Percentiles rank a stretch among this genome's conserved stretches.
These are phyloP conservation scores for Coregonus clupeaformis DNA, from an alignment of 2,113 vertebrate genomes.

Conservation along the genomic window DNA sequence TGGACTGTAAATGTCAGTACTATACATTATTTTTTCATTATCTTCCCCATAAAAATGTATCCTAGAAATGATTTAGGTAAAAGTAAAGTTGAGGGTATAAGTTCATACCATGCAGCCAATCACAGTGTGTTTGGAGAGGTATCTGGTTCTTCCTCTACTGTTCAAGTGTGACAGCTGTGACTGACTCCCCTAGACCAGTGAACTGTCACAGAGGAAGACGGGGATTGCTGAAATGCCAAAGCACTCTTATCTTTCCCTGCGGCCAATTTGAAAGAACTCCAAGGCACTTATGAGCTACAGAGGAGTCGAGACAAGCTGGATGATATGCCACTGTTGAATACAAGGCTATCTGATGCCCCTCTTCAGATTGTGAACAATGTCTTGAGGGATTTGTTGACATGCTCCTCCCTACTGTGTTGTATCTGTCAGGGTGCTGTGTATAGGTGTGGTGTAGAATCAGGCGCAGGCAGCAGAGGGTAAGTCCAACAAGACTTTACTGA, in stretches of 20 bases:
- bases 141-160: constrained; percentile 31
- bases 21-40: too few species aligned
- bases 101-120: neutral
- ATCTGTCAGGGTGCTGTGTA: too few species aligned
- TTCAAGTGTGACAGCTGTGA: constrained; percentile 51
- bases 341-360: constrained; percentile 54
- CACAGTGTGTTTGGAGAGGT: neutral
- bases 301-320: constrained; percentile 9
- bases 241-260: constrained; percentile 33
- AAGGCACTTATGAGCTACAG: constrained; percentile 45
- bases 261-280: constrained; percentile 57
- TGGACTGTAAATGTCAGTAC: too few species aligned
- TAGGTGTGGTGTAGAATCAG: too few species aligned
- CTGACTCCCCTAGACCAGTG: constrained; percentile 23
- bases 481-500: too few species aligned
- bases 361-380: constrained; percentile 65
- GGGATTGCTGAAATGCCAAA: constrained; percentile 61
- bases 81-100: neutral
- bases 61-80: neutral
- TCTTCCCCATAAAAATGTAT: neutral
- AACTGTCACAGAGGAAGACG: constrained; percentile 37
- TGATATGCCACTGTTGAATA: constrained; percentile 35
- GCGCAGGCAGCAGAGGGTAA: too few species aligned
- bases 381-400: constrained; percentile 53
- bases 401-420: constrained; percentile 34